Percentiles rank a stretch among this genome's conserved stretches.
Conservation (phyloP, 2,888 invertebrate species). For the Oscheius sp. region DNA sequence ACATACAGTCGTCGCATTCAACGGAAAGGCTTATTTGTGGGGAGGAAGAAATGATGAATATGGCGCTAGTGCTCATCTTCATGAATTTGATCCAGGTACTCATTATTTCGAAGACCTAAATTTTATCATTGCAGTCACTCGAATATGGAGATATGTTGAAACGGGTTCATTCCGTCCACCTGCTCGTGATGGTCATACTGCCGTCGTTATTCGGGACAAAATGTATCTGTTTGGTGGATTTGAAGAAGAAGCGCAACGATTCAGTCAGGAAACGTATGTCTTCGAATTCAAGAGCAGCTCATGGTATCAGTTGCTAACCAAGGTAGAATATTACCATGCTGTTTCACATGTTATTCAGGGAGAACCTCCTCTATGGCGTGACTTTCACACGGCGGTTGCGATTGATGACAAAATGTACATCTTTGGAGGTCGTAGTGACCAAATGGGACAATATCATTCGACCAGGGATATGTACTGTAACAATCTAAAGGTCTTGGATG, state of each 20-base stretch:
- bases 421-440: constrained; percentile 87
- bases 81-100: constrained; percentile 82
- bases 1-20: constrained; percentile 86
- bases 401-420: constrained; percentile 84
- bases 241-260: constrained; percentile 83
- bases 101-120: neutral
- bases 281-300: constrained; percentile 80
- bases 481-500: constrained; percentile 75
- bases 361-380: constrained; percentile 80
- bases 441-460: constrained; percentile 73
- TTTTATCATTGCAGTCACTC: constrained; percentile 65
- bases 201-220: constrained; percentile 73
- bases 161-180: constrained; percentile 79
- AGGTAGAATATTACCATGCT: constrained; percentile 56
- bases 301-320: constrained; percentile 75
- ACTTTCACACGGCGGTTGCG: constrained; percentile 87
- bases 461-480: constrained; percentile 79
- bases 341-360: too few relatives aligned
- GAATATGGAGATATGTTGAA: constrained; percentile 71
- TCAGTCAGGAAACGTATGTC: constrained; percentile 82
- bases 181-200: constrained; percentile 89
- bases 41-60: constrained; percentile 87
- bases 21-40: constrained; percentile 84
- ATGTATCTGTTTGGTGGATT: constrained; percentile 93
- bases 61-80: constrained; percentile 82